Base-by-base conservation (phyloP, 2,797 vertebrate species). In the Acanthiza pusilla region DNA sequence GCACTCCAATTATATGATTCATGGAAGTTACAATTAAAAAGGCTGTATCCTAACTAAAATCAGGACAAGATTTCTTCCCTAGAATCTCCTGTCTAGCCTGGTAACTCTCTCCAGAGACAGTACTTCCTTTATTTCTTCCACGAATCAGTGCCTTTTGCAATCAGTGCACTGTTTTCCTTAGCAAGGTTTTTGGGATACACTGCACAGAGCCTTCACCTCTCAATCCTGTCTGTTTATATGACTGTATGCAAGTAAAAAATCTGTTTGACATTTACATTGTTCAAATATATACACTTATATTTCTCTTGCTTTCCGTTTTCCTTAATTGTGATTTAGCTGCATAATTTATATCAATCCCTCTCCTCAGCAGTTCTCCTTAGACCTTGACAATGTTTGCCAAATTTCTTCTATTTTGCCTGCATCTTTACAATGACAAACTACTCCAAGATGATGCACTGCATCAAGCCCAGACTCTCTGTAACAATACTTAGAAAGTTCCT, bases 1-100 rank as follows among this genome's bases (percentile, higher is more conserved):
- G 16, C 6, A 76, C 13, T 58, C 42, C 66, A 60, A 2, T 29
- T 16, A 74, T 1, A 2, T 0, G 0, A 66, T 34, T 62, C 13
- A 75, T 11, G 3, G 11, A 70, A 66, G 15, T 55, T 65, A 75
- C 2, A 61, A 77, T 54, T 16, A 11, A 80, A 85, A 63, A 67
- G 40, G 16, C 7, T 5, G 9, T 27, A 42, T 40, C n/a, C 13
- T 58, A 75, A 72, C 1, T 7, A 81, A 84, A 86, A 80, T 17
- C 38, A 91, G 68, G 42, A 45, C 17, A 74, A 68, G 4, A 58
- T 23, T 76, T 80, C 7, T 58, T 36, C 21, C 16, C 11, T 43
- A 55, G 27, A 57, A 70, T 51, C 17, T 63, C 13, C 65, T 45
- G 17, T 29, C 45, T 53, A 82, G 53, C 5, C 25, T 40, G 11